Evolutionary conservation across 2,888 invertebrate species (phyloP).

Genomic region (Dicyrtoma fusca): DNA sequence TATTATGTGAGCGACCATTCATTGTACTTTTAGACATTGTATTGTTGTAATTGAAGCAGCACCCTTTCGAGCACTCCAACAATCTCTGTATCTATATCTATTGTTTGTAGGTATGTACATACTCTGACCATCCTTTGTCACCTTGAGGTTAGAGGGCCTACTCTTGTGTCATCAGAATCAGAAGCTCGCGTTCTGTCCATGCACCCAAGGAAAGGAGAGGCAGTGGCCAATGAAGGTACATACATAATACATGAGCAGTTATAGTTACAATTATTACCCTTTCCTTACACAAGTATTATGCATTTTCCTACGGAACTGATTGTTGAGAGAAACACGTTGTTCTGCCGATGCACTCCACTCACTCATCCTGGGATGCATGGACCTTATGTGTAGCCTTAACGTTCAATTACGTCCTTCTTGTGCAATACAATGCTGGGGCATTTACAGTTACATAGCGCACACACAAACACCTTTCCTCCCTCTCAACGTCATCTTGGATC

Average conservation of each 20-base stretch:
- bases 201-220: no score
- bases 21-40: background rate
- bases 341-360: no score
- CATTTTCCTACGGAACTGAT: background rate
- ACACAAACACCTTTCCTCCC: conserved; percentile 27
- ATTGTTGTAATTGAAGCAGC: background rate
- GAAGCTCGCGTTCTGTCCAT: background rate
- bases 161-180: background rate
- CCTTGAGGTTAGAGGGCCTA: conserved; percentile 11
- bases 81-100: background rate
- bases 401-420: conserved; percentile 14
- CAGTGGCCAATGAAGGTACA: background rate
- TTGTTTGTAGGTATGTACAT: background rate
- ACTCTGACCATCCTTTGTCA: background rate
- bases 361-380: no score
- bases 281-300: no score
- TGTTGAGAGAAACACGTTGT: no score
- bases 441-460: conserved; percentile 24
- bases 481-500: background rate
- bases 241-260: background rate
- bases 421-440: conserved; percentile 14
- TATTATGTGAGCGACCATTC: no score
- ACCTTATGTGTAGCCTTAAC: background rate
- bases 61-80: conserved; percentile 3
- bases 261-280: background rate